A percentile compares a stretch with the other conserved stretches of the same genome.
These are phyloP conservation scores for Nannoperca australis DNA, from an alignment of 2,797 vertebrate species.

Conservation along the genomic window DNA sequence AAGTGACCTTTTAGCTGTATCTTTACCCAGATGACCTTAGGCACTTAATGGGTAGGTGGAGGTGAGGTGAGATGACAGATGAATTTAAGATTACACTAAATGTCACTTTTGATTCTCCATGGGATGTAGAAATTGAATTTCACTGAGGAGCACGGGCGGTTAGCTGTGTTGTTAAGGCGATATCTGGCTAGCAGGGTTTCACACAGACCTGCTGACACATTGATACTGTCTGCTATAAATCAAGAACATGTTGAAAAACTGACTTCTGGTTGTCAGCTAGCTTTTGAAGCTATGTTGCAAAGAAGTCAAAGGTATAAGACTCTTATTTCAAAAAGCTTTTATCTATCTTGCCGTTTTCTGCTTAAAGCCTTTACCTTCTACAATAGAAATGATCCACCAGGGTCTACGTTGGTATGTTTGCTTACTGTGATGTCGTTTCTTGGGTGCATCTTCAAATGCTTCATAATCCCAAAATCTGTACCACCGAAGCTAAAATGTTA, in stretches of 20 bases:
- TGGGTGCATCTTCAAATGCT: too few relatives aligned
- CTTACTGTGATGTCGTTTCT: too few relatives aligned
- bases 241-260: constrained; percentile 54
- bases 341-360: constrained; percentile 55
- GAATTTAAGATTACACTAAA: constrained; percentile 53
- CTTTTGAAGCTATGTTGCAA: constrained; percentile 46
- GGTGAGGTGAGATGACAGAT: constrained; percentile 35
- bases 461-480: too few relatives aligned
- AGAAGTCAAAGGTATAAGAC: constrained; percentile 57
- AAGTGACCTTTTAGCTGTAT: constrained; percentile 74
- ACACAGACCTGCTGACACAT: constrained; percentile 40
- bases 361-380: not conserved
- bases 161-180: constrained; percentile 37
- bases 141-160: constrained; percentile 27
- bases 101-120: constrained; percentile 53
- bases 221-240: constrained; percentile 60
- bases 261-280: constrained; percentile 55
- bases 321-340: constrained; percentile 49
- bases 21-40: constrained; percentile 46
- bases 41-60: constrained; percentile 29
- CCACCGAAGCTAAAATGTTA: too few relatives aligned
- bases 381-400: too few relatives aligned
- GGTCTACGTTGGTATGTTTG: too few relatives aligned
- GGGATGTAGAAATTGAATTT: constrained; percentile 44
- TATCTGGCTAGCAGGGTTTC: constrained; percentile 48